Base-by-base conservation (phyloP, 2,888 invertebrate species). In the Bombylius major region DNA sequence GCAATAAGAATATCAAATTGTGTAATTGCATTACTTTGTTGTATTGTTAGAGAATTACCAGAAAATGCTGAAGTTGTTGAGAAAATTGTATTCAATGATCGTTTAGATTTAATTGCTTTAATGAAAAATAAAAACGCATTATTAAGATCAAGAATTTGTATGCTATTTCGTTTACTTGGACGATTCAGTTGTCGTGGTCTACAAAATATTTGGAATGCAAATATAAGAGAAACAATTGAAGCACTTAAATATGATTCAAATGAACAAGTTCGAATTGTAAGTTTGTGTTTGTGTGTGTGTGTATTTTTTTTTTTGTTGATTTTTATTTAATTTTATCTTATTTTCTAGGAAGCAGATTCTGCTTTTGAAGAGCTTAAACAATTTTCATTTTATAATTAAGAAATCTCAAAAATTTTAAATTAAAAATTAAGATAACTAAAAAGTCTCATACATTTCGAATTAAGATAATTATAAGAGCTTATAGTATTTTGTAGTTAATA, bases 61-160 rank as follows among this genome's bases (percentile, higher is more conserved):
- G 87, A 88, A 66, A 86, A 89, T 67, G 82, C 83, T 0, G 84
- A 84, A 57, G 76, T 89, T 1, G 83, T 90, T 0, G 87, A 87
- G 66, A 82, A 81, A 64, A 82, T 90, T 58, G 73, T 88, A 6
- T 79, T 79, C 46, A 75, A 77, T 57, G 61, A 71, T 4, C 72
- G 72, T 5, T 75, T 79, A 12, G 77, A 80, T 65, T 78, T 86
- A 58, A 69, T 79, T 46, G 68, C 68, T 39, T 75, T 86, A 53
- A 69, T 86, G 56, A 77, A 79, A 62, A 80, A 80, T 65, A 76
- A 79, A 1, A 78, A 79, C 63, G 77, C 80, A 56, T 70, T 79
- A 0, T 64, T 86, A 8, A 66, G 79, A 62, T 79, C 82, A 64
- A 78, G 89, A 65, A 78, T 83, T 11, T 88, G 89, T 65, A 81